Conservation (phyloP, 2,888 invertebrate genomes). For the Linnaemya tessellans region DNA sequence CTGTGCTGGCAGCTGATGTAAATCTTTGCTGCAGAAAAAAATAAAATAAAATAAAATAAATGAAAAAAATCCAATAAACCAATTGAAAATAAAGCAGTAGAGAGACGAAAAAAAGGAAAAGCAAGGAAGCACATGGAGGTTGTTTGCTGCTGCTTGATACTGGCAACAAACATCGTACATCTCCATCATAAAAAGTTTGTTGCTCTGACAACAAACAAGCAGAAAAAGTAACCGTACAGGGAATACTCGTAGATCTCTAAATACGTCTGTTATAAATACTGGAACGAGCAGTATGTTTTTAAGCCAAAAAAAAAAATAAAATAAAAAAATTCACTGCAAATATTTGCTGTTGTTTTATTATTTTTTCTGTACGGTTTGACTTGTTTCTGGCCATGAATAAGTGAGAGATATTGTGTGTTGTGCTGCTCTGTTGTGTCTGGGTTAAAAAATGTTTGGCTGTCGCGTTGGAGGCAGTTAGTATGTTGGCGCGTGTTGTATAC, state of each 20-base stretch:
- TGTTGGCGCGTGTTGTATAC: conserved; percentile 67
- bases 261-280: conserved; percentile 22
- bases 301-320: conserved; percentile 4
- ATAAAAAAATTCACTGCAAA: conserved; percentile 21
- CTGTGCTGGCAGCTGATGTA: conserved; percentile 38
- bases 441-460: conserved; percentile 50
- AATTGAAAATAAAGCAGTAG: conserved; percentile 31
- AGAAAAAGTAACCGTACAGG: conserved; percentile 46
- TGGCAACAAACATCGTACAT: conserved; percentile 9
- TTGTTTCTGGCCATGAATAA: conserved; percentile 33
- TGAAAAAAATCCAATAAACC: conserved; percentile 8
- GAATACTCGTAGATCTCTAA: conserved; percentile 61
- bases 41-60: not conserved
- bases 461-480: conserved; percentile 63
- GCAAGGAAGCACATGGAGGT: conserved; percentile 31
- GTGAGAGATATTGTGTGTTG: conserved; percentile 63
- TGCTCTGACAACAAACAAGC: conserved; percentile 40
- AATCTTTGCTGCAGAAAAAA: conserved; percentile 1
- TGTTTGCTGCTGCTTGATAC: conserved; percentile 13
- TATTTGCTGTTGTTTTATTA: conserved; percentile 7
- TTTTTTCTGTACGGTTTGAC: conserved; percentile 5
- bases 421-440: conserved; percentile 30
- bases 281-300: not conserved
- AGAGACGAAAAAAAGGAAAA: not conserved
- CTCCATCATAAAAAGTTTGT: conserved; percentile 54